These are phyloP conservation scores for Andricus grossulariae DNA, from an alignment of 1,140 invertebrate genomes.

Conservation along the genomic window DNA sequence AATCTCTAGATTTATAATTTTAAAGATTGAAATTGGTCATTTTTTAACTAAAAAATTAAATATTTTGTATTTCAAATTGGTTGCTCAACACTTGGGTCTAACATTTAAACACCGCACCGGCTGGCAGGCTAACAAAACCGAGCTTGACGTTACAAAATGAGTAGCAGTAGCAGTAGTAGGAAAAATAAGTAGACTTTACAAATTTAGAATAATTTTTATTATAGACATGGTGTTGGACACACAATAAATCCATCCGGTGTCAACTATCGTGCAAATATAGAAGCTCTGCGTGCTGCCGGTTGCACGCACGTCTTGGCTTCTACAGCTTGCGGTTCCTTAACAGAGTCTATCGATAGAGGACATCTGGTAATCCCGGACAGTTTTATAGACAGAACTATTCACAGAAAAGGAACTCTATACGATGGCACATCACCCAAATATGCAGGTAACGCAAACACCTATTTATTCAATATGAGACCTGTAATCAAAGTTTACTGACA, in stretches of 20 bases:
- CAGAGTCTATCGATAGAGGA: slow-evolving; percentile 91
- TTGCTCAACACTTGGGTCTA: too few species aligned
- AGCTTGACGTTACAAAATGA: too few species aligned
- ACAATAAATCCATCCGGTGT: slow-evolving; percentile 87
- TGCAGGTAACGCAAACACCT: slow-evolving; percentile 57
- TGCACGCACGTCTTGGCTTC: slow-evolving; percentile 95
- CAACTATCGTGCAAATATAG: slow-evolving; percentile 98
- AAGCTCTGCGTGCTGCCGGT: slow-evolving; percentile 90
- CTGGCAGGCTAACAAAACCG: too few species aligned
- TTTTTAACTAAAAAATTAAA: too few species aligned
- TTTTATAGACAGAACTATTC: slow-evolving; percentile 91
- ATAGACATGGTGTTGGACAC: slow-evolving; percentile 92
- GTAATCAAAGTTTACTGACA: too few species aligned
- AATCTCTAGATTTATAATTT: too few species aligned
- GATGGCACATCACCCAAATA: slow-evolving; percentile 82
- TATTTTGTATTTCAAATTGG: too few species aligned
- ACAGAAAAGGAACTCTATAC: slow-evolving; percentile 89
- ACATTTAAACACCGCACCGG: too few species aligned
- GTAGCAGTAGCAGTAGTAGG: too few species aligned
- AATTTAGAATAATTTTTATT: slow-evolving; percentile 15
- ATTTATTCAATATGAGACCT: too few species aligned
- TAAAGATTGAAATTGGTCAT: too few species aligned
- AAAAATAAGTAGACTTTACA: not conserved
- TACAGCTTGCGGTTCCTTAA: slow-evolving; percentile 94
- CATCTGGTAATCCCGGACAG: slow-evolving; percentile 93